Base-by-base conservation (phyloP, 2,113 vertebrate species). In the Cebidichthys violaceus region DNA sequence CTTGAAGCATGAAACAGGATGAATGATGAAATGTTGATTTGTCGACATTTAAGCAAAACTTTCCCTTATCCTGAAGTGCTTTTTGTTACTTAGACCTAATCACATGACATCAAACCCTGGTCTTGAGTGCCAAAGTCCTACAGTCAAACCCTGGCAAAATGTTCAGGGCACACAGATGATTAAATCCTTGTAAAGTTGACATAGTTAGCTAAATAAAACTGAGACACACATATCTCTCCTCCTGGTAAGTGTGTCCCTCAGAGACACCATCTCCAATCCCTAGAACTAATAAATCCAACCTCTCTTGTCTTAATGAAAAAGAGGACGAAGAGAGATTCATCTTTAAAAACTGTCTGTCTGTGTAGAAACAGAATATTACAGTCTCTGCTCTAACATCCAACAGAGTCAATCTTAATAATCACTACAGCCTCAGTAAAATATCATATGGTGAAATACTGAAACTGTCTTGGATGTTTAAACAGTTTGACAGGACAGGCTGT, bases 221-320 rank as follows among this genome's bases (percentile, higher is more conserved):
- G 29, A 54, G 41, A 70, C 65, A 60, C 61, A 54, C 13, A 4
- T 22, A 17, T 54, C 45, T 69, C 57, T 66, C 50, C 22, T 67
- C 4, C 11, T 22, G n/a, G 11, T 39, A 8, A 45, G 13, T 62
- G 18, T 33, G 17, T 61, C 22, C 9, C 22, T 74, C 24, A 70
- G 18, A 47, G 18, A 75, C 60, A 59, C 27, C 50, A 60, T 35
- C 50, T 55, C 52, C 11, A 22, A 20, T 41, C 22, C 29, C 4
- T 17, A 8, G 20, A 22, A 31, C 37, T 47, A 43, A 83, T 73
- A 79, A 83, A 72, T 81, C 75, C 43, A 17, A 52, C 17, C 15
- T 76, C 29, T 59, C 47, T 43, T 69, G 6, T 81, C 35, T 77
- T 54, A 70, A 85, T 82, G 61, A 72, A 81, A 68, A 75, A 60